Percentiles rank a stretch among this genome's conserved stretches.
These are phyloP conservation scores for Piaya cayana DNA, from an alignment of 2,113 vertebrate genomes.

Conservation along the genomic window DNA sequence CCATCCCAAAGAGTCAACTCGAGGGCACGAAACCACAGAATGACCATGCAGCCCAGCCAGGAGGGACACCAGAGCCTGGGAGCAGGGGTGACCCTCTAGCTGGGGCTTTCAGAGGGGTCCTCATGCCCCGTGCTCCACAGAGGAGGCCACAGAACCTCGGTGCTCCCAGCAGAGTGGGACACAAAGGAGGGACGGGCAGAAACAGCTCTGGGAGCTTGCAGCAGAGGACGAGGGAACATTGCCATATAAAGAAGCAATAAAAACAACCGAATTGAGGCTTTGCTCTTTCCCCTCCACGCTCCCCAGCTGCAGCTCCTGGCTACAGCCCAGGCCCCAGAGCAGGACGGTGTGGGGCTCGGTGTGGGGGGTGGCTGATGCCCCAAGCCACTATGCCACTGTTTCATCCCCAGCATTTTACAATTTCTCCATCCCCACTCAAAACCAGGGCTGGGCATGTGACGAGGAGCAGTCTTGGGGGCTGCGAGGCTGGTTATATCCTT, in stretches of 20 bases:
- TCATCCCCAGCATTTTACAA: background rate
- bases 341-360: background rate
- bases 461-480: background rate
- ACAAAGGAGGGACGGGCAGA: background rate
- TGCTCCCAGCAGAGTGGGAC: background rate
- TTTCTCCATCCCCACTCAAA: background rate
- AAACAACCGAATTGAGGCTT: background rate
- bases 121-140: fast-evolving
- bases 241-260: background rate
- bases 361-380: background rate
- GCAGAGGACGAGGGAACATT: background rate
- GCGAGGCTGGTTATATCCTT: background rate
- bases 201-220: background rate
- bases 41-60: fast-evolving
- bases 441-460: background rate
- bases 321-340: background rate
- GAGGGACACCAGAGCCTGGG: background rate
- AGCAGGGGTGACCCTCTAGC: background rate
- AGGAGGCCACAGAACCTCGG: background rate
- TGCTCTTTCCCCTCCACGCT: background rate
- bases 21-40: background rate
- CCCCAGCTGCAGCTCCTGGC: background rate
- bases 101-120: background rate
- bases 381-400: background rate
- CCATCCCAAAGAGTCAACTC: background rate